These are phyloP conservation scores for Peucedramus taeniatus DNA, from an alignment of 2,113 vertebrate genomes.

Conservation along the genomic window DNA sequence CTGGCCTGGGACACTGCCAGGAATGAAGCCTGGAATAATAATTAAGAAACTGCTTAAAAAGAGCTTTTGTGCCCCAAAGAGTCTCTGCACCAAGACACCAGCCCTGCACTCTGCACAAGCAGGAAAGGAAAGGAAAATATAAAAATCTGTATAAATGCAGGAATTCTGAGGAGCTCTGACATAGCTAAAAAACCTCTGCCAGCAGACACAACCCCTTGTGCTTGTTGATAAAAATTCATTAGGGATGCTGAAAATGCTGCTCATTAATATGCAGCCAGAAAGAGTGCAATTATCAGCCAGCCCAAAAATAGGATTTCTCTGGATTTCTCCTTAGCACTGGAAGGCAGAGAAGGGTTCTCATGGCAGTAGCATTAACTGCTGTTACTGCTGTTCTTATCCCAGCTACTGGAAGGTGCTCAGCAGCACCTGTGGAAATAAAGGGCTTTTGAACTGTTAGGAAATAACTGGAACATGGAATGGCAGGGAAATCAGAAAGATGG, in stretches of 20 bases:
- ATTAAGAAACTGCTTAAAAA: not conserved
- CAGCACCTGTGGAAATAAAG: not conserved
- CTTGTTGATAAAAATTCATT: not conserved
- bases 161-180: not conserved
- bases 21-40: not conserved
- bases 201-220: not conserved
- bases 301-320: accelerated
- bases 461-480: not conserved
- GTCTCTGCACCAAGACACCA: not conserved
- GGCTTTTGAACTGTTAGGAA: not conserved
- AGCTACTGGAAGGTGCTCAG: accelerated
- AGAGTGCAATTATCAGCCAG: not conserved
- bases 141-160: accelerated
- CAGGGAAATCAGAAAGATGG: not conserved
- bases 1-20: not conserved
- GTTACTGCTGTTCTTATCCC: accelerated
- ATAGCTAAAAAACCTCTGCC: not conserved
- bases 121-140: not conserved
- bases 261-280: not conserved
- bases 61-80: not conserved
- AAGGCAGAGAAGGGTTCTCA: not conserved
- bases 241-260: accelerated
- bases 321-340: not conserved
- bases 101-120: not conserved
- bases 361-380: not conserved